Evolutionary conservation across 2,888 invertebrate species (phyloP).

Genomic region (Nematopogon swammerdamellus): DNA sequence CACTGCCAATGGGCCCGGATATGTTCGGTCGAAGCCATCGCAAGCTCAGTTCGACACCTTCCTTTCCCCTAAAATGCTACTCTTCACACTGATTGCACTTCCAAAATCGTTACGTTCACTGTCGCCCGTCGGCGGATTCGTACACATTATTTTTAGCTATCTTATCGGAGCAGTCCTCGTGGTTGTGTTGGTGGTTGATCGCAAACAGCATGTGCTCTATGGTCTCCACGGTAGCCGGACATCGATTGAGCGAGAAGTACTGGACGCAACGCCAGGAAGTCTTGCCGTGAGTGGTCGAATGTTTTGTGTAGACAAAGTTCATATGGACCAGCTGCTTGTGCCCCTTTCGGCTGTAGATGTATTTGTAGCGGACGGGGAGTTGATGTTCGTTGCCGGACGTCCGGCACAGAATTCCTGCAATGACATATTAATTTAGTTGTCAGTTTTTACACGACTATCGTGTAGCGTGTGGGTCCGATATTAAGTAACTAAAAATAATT

Average conservation of each 20-base stretch:
- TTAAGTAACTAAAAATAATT: no score
- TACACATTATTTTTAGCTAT: constrained; percentile 44
- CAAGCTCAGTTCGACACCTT: no score
- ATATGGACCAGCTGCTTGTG: constrained; percentile 52
- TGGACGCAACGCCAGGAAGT: constrained; percentile 53
- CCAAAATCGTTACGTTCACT: neutral
- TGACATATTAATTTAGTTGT: no score
- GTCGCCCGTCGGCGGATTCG: constrained; percentile 21
- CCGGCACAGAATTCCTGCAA: neutral
- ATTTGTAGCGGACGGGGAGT: constrained; percentile 42
- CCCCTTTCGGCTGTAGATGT: constrained; percentile 51
- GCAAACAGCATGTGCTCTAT: constrained; percentile 48
- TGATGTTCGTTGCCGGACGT: constrained; percentile 14
- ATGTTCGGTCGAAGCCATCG: no score
- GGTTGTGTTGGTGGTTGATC: constrained; percentile 48
- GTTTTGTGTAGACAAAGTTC: constrained; percentile 53
- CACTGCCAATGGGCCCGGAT: no score
- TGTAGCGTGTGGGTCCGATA: no score
- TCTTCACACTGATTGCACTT: no score
- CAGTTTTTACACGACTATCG: no score
- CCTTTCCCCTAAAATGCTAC: no score
- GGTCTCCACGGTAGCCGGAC: constrained; percentile 50
- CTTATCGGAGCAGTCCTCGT: constrained; percentile 48
- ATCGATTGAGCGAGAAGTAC: constrained; percentile 49
- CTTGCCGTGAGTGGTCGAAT: constrained; percentile 50